Conservation (phyloP, 2,888 invertebrate species). For the Ypsolopha sequella region DNA sequence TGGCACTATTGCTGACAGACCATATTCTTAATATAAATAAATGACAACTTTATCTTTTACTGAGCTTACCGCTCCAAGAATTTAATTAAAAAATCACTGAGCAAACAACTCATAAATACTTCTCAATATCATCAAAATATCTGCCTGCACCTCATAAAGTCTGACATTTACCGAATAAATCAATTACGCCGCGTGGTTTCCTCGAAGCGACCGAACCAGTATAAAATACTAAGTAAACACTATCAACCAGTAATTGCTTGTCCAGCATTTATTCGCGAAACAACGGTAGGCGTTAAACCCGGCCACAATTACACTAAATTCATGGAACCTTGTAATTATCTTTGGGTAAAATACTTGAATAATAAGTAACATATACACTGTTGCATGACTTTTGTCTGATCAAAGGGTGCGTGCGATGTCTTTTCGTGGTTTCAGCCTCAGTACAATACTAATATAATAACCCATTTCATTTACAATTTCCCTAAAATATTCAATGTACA, state of each 20-base stretch:
- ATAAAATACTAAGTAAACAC: background rate
- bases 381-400: background rate
- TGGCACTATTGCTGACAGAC: slow-evolving; percentile 34
- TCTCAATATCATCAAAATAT: background rate
- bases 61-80: background rate
- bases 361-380: background rate
- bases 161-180: background rate
- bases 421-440: background rate
- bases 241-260: background rate
- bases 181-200: background rate
- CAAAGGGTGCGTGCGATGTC: background rate
- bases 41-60: background rate
- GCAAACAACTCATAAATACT: background rate
- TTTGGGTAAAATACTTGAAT: background rate
- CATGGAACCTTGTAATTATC: background rate
- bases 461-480: too few species aligned
- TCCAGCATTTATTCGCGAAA: background rate
- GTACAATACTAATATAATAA: too few species aligned
- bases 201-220: background rate
- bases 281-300: background rate
- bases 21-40: slow-evolving; percentile 25
- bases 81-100: background rate
- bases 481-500: too few species aligned
- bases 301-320: background rate
- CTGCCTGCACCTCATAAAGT: background rate